Conservation (phyloP, 2,113 vertebrate genomes). For the Trematocara marginatum region DNA sequence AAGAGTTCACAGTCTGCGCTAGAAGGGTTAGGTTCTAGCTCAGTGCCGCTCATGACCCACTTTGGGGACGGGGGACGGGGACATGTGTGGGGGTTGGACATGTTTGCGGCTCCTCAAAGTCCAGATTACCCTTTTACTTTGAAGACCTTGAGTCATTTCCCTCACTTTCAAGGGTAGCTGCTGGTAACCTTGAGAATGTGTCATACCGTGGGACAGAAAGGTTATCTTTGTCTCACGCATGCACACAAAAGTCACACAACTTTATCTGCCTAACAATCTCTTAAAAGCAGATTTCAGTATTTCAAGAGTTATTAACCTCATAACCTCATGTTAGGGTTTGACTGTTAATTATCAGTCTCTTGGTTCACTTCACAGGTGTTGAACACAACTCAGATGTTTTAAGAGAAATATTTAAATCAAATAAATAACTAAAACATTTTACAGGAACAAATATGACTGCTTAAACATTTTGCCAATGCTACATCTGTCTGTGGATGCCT, state of each 20-base stretch:
- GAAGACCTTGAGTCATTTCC: conserved; percentile 21
- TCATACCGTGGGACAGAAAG: background rate
- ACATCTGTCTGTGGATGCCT: conserved; percentile 21
- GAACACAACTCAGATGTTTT: background rate
- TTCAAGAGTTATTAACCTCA: background rate
- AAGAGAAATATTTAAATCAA: background rate
- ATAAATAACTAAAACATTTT: background rate
- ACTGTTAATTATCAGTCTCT: background rate
- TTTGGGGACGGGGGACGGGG: background rate
- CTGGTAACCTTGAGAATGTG: background rate
- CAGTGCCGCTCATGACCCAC: conserved; percentile 5
- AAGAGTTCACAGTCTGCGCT: conserved; percentile 4
- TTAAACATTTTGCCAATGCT: background rate
- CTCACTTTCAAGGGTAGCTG: background rate
- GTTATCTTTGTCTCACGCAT: background rate
- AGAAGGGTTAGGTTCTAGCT: background rate
- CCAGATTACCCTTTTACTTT: conserved; percentile 20
- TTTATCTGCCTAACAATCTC: background rate
- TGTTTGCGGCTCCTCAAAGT: background rate
- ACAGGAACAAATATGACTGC: background rate
- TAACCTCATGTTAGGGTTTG: background rate
- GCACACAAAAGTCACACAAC: background rate
- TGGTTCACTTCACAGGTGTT: background rate
- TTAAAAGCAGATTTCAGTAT: background rate
- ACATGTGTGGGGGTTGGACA: background rate